Base-by-base conservation (phyloP, 2,113 vertebrate genomes). In the Aptenodytes patagonicus region DNA sequence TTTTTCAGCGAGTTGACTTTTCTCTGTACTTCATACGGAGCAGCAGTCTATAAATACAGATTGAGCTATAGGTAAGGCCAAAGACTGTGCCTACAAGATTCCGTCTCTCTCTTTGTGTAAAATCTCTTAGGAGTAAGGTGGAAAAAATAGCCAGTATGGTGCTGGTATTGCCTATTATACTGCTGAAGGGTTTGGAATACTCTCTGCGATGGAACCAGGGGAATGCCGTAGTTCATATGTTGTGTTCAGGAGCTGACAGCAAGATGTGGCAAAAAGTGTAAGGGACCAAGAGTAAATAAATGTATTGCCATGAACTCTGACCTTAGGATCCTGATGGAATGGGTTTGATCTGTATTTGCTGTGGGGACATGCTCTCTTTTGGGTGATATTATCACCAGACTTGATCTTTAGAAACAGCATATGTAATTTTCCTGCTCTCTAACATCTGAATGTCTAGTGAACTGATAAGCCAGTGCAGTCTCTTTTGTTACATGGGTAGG, bases 191-290 rank as follows among this genome's bases (percentile, higher is more conserved):
- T 83, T 58, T 88, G 25, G 47, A 60, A 34, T 75, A 15, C 19
- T 47, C 25, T 13, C 24, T 58, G 36, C 54, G 46, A 9, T 11
- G 24, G 28, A 68, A 52, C 7, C 20, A 46, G 40, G 55, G 31
- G 7, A 57, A 22, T n/a, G 28, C 7, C 2, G 2, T 14, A 2
- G 18, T 69, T 86, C 29, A 2, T 32, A 12, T 4, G 6, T 25
- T 79, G 29, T 19, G 26, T 71, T 70, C 16, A 65, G 75, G 26
- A 76, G 54, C 31, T 42, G 26, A 22, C 5, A 46, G 62, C 34
- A 78, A 47, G 13, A 26, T 36, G 10, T 77, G 13, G 17, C 21
- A 91, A 89, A 87, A 47, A 2, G 4, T 51, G 11, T 71, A 68
- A 80, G 62, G 9, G 34, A 76, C 19, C 2, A 47, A 60, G 58